These are phyloP conservation scores for Eubasilissa splendida DNA, from an alignment of 2,888 invertebrate genomes.

Conservation along the genomic window DNA sequence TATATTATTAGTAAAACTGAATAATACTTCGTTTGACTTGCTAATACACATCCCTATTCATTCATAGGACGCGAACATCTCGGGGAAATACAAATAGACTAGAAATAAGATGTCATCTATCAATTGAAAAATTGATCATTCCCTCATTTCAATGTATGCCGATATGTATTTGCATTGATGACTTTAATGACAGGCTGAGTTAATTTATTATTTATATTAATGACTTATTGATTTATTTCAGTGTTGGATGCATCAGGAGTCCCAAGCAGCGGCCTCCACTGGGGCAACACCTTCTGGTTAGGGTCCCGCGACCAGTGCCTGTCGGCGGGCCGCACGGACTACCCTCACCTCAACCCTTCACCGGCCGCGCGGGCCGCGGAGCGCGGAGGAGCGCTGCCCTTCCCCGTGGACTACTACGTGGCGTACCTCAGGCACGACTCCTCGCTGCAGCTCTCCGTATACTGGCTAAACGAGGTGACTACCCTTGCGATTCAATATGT, in stretches of 20 bases:
- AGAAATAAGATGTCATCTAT: no score
- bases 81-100: no score
- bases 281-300: constrained; percentile 76
- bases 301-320: constrained; percentile 72
- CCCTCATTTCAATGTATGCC: no score
- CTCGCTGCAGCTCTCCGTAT: constrained; percentile 62
- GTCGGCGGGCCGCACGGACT: constrained; percentile 63
- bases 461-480: constrained; percentile 34
- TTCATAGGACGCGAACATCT: no score
- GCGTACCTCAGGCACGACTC: constrained; percentile 65
- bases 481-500: no score
- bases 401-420: constrained; percentile 65
- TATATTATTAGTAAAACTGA: no score
- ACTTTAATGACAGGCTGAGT: no score
- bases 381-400: constrained; percentile 64
- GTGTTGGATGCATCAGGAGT: constrained; percentile 74
- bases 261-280: constrained; percentile 71
- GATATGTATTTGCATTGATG: no score
- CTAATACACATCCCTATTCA: no score
- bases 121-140: no score
- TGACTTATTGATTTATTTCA: constrained; percentile 54
- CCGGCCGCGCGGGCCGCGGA: constrained; percentile 61
- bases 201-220: no score
- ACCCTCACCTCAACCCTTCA: constrained; percentile 61
- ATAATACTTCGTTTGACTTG: no score